Percentiles rank a stretch among this genome's conserved stretches.
Evolutionary conservation across 2,888 invertebrate genomes (phyloP).

Genomic region (Heteromyza rotundicornis): DNA sequence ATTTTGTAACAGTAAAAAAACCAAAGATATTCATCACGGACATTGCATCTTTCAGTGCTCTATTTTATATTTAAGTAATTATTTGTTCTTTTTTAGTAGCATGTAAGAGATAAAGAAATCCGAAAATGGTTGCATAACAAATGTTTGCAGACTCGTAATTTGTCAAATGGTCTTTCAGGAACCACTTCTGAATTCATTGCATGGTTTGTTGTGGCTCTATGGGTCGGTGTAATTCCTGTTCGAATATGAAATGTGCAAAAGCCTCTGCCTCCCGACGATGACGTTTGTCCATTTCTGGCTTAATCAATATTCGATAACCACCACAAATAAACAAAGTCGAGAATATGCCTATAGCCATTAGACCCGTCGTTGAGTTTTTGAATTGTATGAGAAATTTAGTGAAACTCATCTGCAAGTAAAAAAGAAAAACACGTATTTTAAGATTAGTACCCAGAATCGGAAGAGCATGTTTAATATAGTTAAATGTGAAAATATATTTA

Average conservation of each 20-base stretch:
- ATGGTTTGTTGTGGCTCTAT: not conserved
- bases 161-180: too few relatives aligned
- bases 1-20: not conserved
- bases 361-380: slow-evolving; percentile 45
- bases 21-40: not conserved
- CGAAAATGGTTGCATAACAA: too few relatives aligned
- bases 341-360: slow-evolving; percentile 51
- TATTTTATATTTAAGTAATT: too few relatives aligned
- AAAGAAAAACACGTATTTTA: not conserved
- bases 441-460: not conserved
- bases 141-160: too few relatives aligned
- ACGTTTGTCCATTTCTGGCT: slow-evolving; percentile 45
- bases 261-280: slow-evolving; percentile 51
- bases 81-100: too few relatives aligned
- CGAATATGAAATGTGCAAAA: slow-evolving; percentile 56
- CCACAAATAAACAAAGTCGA: slow-evolving; percentile 41
- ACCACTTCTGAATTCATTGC: too few relatives aligned
- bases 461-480: too few relatives aligned
- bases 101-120: too few relatives aligned
- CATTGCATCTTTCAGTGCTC: too few relatives aligned
- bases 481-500: too few relatives aligned
- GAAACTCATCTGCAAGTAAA: slow-evolving; percentile 55
- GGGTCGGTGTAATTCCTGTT: slow-evolving; percentile 41
- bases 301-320: slow-evolving; percentile 47
- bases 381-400: slow-evolving; percentile 44